phyloP scores from a whole-genome alignment of 2,113 vertebrate genomes.

The Xenus cinereus region DNA sequence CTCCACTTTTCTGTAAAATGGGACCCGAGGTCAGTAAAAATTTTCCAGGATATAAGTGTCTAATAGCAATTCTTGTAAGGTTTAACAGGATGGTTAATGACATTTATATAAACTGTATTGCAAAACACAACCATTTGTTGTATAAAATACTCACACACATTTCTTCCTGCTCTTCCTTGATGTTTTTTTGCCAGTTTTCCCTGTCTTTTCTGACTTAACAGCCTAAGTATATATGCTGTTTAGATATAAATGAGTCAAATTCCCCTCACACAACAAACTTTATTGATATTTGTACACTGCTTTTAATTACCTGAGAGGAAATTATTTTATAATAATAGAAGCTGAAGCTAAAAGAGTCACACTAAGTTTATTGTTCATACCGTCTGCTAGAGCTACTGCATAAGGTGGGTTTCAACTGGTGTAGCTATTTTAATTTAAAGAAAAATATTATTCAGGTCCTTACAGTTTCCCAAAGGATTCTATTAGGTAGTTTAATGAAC shows the following conservation, averaged over 20 bases:
- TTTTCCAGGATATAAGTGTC: neutral
- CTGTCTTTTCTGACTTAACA: neutral
- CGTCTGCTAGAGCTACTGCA: neutral
- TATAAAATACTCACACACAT: neutral
- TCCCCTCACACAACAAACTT: neutral
- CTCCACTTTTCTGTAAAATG: neutral
- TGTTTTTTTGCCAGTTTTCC: neutral
- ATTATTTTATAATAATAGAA: neutral
- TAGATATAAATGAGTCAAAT: neutral
- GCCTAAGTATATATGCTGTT: no score
- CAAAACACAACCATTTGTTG: neutral
- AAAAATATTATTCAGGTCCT: neutral
- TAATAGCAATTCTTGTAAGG: neutral
- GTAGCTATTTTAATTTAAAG: neutral
- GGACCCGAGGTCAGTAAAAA: neutral
- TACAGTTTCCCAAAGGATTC: neutral
- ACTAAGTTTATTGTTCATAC: neutral
- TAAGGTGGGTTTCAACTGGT: neutral
- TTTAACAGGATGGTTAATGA: neutral
- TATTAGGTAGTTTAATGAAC: neutral
- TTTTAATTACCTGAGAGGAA: neutral
- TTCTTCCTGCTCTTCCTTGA: neutral
- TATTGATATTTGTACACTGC: neutral
- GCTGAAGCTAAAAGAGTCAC: neutral
- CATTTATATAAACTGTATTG: neutral